These are phyloP conservation scores for Otus sunia DNA, from an alignment of 2,113 vertebrate genomes.

Conservation along the genomic window DNA sequence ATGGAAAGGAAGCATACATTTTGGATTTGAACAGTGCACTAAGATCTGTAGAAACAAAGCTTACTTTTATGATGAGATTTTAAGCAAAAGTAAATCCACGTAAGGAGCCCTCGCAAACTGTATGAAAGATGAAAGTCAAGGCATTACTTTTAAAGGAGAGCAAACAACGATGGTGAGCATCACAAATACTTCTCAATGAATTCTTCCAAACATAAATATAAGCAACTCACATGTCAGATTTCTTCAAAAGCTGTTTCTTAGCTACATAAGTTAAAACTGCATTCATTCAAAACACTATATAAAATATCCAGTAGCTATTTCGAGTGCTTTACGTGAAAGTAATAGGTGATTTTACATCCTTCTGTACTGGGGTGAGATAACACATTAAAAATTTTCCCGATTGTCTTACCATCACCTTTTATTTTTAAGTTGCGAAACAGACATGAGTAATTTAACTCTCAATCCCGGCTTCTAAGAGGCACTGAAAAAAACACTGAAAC, in stretches of 20 bases:
- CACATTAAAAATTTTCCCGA: not conserved
- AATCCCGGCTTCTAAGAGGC: not conserved
- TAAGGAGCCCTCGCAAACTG: not conserved
- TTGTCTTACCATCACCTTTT: not conserved
- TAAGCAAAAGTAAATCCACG: not conserved
- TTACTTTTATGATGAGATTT: not conserved
- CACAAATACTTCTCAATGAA: not conserved
- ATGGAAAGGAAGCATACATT: slow-evolving; percentile 40
- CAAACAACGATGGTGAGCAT: not conserved
- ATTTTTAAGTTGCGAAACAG: not conserved
- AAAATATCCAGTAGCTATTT: not conserved
- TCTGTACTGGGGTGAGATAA: not conserved
- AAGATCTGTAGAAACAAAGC: not conserved
- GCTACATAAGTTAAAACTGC: not conserved
- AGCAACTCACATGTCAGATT: not conserved
- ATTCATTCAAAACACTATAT: not conserved
- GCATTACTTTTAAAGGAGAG: not conserved
- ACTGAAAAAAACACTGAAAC: not conserved
- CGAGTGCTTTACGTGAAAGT: not conserved
- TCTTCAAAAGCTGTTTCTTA: not conserved
- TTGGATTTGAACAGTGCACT: not conserved
- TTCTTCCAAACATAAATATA: slow-evolving; percentile 10
- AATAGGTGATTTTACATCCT: not conserved
- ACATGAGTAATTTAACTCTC: slow-evolving; percentile 25
- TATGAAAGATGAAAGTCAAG: not conserved